Base-by-base conservation (phyloP, 2,888 invertebrate genomes). In the Mechanitis messenoides region DNA sequence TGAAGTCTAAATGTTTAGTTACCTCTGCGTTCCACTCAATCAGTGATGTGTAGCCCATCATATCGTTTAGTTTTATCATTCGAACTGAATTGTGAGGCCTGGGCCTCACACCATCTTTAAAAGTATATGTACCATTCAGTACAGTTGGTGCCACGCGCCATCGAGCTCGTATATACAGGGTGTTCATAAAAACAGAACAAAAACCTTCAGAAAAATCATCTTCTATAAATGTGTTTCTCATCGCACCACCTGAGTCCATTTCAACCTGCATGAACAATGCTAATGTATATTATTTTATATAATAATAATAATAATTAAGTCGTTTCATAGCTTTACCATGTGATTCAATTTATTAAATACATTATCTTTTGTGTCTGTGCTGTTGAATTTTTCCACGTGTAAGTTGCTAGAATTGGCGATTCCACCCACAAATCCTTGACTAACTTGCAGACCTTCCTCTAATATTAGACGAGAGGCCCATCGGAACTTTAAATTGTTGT, bases 101-200 rank as follows among this genome's bases (percentile, higher is more conserved):
- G 20, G 20, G 20, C 20, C 20, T 20, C 20, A 20, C 20, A 1
- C 71, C 68, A 63, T 84, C 81, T 45, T 66, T 75, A 66, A 91
- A 90, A 9, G 69, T 70, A 56, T 72, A 71, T 3, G 85, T 80
- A 28, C 82, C 87, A 66, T 91, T 89, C 33, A 90, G 81, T 53
- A 90, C 80, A 1, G 89, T 90, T 56, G 90, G 89, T 60, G 87
- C 77, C 62, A 84, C 74, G 2, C 85, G 83, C 90, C 91, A 91
- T 12, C 79, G 76, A 45, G 78, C 82, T 42, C 90, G 85, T 60
- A 87, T 33, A 68, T 90, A 89, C 63, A 87, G 12, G 3, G 84
- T 87, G 9, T 72, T 81, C 33, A 86, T 63, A 11, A 84, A 70
- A 4, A 82, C 76, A 0, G 81, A 82, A 53, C 79, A 75, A 2